Conservation (phyloP, 2,888 invertebrate species). For the Anthrax anthrax region DNA sequence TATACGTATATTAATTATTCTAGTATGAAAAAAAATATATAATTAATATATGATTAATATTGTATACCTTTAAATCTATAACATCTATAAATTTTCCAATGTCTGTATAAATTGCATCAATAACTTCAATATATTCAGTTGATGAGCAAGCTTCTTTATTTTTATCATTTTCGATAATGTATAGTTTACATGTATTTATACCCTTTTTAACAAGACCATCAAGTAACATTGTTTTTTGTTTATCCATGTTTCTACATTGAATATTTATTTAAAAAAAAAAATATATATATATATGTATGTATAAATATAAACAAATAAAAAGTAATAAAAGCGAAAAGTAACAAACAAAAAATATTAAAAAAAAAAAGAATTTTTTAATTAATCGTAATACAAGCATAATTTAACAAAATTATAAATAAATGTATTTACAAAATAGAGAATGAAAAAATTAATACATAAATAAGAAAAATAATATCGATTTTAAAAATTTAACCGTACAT, state of each 20-base stretch:
- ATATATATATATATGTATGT: too few relatives aligned
- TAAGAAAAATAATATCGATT: too few relatives aligned
- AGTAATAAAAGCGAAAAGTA: too few relatives aligned
- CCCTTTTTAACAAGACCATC: slow-evolving; percentile 70
- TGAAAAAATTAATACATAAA: too few relatives aligned
- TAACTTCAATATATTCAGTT: slow-evolving; percentile 38
- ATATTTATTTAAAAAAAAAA: too few relatives aligned
- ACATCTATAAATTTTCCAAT: slow-evolving; percentile 70
- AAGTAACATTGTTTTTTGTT: slow-evolving; percentile 61
- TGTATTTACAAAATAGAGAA: too few relatives aligned
- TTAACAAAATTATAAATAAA: too few relatives aligned
- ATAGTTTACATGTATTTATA: slow-evolving; percentile 51
- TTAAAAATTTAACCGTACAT: too few relatives aligned
- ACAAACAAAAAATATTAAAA: background rate
- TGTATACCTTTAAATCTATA: slow-evolving; percentile 55
- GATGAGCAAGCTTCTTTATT: slow-evolving; percentile 19
- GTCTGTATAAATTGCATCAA: slow-evolving; percentile 50
- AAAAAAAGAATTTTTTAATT: background rate
- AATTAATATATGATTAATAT: too few relatives aligned
- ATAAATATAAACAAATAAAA: too few relatives aligned
- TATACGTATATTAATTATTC: slow-evolving; percentile 1
- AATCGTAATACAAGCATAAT: too few relatives aligned
- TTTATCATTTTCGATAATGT: slow-evolving; percentile 28
- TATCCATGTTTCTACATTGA: slow-evolving; percentile 59
- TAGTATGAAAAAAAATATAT: too few relatives aligned